Conservation (phyloP, 2,797 vertebrate genomes). For the Adelosebastes latens region DNA sequence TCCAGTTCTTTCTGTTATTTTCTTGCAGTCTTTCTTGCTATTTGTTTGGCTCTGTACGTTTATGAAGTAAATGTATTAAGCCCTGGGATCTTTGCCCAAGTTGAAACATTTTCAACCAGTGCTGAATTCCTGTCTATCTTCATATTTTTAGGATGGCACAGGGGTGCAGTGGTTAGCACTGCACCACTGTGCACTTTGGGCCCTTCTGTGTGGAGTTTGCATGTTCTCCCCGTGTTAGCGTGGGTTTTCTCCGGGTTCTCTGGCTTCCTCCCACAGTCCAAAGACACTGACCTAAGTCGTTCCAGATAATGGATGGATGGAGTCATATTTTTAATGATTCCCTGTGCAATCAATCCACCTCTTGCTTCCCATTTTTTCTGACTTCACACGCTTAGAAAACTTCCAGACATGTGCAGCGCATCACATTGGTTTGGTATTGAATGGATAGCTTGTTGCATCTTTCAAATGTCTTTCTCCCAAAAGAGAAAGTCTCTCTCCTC, state of each 20-base stretch:
- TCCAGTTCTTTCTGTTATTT: not conserved
- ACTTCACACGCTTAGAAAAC: not conserved
- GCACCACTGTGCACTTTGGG: no score
- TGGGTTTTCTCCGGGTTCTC: no score
- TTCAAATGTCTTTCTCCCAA: conserved; percentile 15
- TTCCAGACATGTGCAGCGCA: not conserved
- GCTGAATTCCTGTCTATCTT: not conserved
- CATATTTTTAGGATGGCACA: not conserved
- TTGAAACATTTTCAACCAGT: not conserved
- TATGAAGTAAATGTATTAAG: not conserved
- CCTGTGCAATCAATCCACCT: not conserved
- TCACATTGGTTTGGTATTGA: not conserved
- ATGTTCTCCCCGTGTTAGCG: no score
- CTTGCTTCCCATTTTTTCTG: not conserved
- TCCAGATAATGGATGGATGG: no score
- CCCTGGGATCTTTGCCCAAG: not conserved
- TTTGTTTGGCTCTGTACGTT: not conserved
- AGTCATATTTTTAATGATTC: not conserved
- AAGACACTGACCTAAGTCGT: no score
- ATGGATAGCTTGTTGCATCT: conserved; percentile 29
- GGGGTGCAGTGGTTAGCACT: no score
- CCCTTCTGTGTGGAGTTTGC: no score
- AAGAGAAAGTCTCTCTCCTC: conserved; percentile 10
- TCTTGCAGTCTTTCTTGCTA: not conserved
- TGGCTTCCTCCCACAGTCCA: no score